A percentile compares a stretch with the other conserved stretches of the same genome.
phyloP scores from a whole-genome alignment of 2,797 vertebrate genomes.

The Sphaeramia orbicularis region DNA sequence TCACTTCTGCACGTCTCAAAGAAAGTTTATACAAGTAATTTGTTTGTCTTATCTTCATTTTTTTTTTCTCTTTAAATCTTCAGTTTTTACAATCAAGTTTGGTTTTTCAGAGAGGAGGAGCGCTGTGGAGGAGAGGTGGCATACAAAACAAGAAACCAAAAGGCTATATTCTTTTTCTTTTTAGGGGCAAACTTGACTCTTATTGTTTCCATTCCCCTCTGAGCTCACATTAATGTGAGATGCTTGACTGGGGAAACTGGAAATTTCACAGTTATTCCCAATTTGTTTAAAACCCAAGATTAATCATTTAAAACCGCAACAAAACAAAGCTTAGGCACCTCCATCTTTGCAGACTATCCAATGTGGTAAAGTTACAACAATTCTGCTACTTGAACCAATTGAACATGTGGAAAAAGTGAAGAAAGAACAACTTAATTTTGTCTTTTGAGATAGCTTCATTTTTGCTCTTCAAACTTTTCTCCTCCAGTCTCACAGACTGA shows the following conservation, averaged over 20 bases:
- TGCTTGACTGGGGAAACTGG: constrained; percentile 13
- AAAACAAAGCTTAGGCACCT: constrained; percentile 25
- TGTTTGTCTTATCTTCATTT: constrained; percentile 69
- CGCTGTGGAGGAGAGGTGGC: constrained; percentile 41
- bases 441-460: not conserved
- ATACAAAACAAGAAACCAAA: constrained; percentile 25
- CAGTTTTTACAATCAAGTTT: constrained; percentile 85
- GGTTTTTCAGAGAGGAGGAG: constrained; percentile 76
- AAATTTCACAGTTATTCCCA: constrained; percentile 2
- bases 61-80: constrained; percentile 62
- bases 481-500: constrained; percentile 44
- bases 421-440: constrained; percentile 16
- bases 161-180: not conserved
- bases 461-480: constrained; percentile 9
- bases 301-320: constrained; percentile 22
- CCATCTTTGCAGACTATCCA: constrained; percentile 11
- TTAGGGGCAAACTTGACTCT: not conserved
- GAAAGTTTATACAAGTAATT: constrained; percentile 86
- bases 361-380: not conserved
- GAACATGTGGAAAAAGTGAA: constrained; percentile 7
- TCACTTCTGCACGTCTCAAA: constrained; percentile 83
- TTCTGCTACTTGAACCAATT: constrained; percentile 5
- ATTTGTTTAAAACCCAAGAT: constrained; percentile 27
- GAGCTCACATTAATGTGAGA: not conserved
- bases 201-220: not conserved